Percentiles rank a stretch among this genome's conserved stretches.
Evolutionary conservation across 1,140 invertebrate species (phyloP).

Genomic region (Drosophila bipectinata): DNA sequence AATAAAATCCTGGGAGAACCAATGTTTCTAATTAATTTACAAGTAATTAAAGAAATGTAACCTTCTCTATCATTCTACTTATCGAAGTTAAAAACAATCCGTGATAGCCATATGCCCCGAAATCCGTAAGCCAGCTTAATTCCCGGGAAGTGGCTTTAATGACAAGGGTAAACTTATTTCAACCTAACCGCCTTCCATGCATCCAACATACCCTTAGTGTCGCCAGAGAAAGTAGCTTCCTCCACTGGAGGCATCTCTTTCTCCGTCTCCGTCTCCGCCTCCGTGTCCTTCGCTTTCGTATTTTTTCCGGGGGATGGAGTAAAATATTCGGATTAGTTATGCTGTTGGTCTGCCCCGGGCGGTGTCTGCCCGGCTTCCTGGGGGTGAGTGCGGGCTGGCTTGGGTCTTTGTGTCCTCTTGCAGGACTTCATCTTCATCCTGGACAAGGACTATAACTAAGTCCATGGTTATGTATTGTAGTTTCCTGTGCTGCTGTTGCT

Average conservation of each 20-base stretch:
- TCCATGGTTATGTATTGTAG: conserved; percentile 79
- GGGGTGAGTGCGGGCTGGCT: conserved; percentile 17
- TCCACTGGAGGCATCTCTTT: conserved; percentile 20
- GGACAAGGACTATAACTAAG: conserved; percentile 63
- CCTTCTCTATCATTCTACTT: not conserved
- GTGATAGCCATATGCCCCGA: not conserved
- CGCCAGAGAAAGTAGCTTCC: conserved; percentile 23
- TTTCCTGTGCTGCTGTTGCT: conserved; percentile 65
- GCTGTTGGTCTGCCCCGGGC: conserved; percentile 64
- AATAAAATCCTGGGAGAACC: no score
- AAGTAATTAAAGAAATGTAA: not conserved
- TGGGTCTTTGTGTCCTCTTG: conserved; percentile 30
- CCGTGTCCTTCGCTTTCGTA: not conserved
- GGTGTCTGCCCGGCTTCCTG: conserved; percentile 31
- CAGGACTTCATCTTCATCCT: conserved; percentile 15
- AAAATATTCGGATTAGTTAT: conserved; percentile 78
- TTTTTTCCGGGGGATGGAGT: conserved; percentile 17
- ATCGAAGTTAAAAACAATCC: not conserved
- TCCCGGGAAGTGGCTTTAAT: conserved; percentile 5
- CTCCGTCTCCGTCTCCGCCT: not conserved
- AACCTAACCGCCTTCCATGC: not conserved
- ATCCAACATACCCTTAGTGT: conserved; percentile 13
- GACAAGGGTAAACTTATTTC: conserved; percentile 5
- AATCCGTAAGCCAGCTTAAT: conserved; percentile 5
- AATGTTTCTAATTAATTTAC: conserved; percentile 1